Percentiles rank a stretch among this genome's conserved stretches.
phyloP scores from a whole-genome alignment of 1,140 invertebrate genomes.

The Pseudoatta argentina region DNA sequence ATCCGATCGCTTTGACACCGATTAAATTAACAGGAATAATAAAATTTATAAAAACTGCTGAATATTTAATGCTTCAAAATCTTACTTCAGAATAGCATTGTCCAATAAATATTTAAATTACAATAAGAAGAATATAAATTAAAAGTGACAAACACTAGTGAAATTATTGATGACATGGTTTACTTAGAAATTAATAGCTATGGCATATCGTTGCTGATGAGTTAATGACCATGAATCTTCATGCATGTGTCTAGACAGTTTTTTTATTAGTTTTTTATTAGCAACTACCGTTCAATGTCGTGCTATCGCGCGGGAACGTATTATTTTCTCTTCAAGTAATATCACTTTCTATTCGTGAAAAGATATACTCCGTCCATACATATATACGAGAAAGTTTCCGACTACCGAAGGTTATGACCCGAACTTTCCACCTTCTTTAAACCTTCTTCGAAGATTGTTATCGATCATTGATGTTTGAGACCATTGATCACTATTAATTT shows the following conservation, averaged over 20 bases:
- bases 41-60: background rate
- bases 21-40: background rate
- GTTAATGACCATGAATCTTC: slow-evolving; percentile 46
- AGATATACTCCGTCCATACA: background rate
- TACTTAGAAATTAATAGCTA: slow-evolving; percentile 37
- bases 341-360: slow-evolving; percentile 54
- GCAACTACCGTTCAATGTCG: background rate
- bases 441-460: background rate
- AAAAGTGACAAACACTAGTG: slow-evolving; percentile 14
- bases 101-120: background rate
- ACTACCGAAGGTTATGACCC: slow-evolving; percentile 2
- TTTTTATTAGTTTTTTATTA: slow-evolving; percentile 18
- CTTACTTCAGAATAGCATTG: background rate
- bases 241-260: background rate
- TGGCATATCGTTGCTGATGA: slow-evolving; percentile 25
- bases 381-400: slow-evolving; percentile 54
- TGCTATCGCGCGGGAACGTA: background rate
- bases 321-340: slow-evolving; percentile 36
- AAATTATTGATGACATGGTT: slow-evolving; percentile 32
- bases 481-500: background rate
- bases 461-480: slow-evolving; percentile 10
- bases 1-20: slow-evolving; percentile 27
- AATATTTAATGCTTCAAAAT: background rate
- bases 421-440: slow-evolving; percentile 55
- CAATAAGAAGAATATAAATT: background rate